These are phyloP conservation scores for Pachyuromys duprasi DNA, from an alignment of 2,797 vertebrate species.

Conservation along the genomic window DNA sequence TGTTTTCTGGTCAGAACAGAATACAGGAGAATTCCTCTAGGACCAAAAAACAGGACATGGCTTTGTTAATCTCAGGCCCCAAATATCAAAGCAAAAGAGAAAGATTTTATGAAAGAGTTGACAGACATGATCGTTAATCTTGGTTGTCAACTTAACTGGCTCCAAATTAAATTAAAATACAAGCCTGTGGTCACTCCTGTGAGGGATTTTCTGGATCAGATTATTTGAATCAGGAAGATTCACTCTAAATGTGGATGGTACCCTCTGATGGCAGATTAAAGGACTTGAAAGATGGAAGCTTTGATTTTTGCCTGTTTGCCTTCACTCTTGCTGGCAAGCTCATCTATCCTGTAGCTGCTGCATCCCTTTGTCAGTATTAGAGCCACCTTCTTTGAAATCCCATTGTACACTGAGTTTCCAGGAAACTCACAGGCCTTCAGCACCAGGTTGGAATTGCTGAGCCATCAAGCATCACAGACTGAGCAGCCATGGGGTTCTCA, in stretches of 20 bases:
- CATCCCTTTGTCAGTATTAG: not conserved
- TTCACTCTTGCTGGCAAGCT: not conserved
- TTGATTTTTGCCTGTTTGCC: not conserved
- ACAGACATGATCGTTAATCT: not conserved
- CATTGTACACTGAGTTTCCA: not conserved
- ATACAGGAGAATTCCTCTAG: not conserved
- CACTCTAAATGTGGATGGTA: not conserved
- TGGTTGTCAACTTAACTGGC: not conserved
- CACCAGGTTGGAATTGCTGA: not conserved
- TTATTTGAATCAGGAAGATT: not conserved
- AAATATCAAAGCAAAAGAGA: not conserved
- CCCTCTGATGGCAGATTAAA: not conserved
- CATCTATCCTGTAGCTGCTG: not conserved
- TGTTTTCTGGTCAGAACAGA: not conserved
- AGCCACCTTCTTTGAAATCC: not conserved
- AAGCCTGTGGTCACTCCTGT: not conserved
- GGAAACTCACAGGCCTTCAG: not conserved
- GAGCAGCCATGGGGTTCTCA: not conserved
- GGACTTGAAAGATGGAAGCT: not conserved
- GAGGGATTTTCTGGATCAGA: not conserved
- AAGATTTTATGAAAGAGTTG: not conserved
- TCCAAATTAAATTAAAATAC: not conserved
- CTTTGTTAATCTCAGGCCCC: not conserved
- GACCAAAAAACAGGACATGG: not conserved
- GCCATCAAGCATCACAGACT: not conserved